phyloP scores from a whole-genome alignment of 1,140 invertebrate genomes.

The Melipona quadrifasciata region DNA sequence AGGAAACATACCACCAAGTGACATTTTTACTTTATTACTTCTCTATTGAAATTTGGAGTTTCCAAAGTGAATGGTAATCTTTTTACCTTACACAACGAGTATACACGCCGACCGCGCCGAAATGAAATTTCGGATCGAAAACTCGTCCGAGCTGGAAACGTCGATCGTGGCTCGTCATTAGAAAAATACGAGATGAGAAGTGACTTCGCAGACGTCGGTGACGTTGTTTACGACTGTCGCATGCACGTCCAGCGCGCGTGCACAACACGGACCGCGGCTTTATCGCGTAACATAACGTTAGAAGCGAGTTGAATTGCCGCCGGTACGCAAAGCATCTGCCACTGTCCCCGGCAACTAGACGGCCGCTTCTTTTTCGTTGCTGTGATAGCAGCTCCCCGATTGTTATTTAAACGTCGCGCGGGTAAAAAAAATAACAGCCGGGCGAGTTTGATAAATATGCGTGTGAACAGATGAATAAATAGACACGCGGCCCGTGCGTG shows the following conservation, averaged over 20 bases:
- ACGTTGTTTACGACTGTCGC: slow-evolving; percentile 54
- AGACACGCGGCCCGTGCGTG: neutral
- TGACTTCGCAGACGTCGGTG: neutral
- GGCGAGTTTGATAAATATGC: slow-evolving; percentile 32
- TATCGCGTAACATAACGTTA: slow-evolving; percentile 61
- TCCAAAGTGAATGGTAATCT: too few relatives aligned
- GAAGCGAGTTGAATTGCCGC: slow-evolving; percentile 53
- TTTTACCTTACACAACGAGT: too few relatives aligned
- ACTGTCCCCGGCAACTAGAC: too few relatives aligned
- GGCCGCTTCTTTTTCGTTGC: too few relatives aligned
- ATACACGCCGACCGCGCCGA: too few relatives aligned
- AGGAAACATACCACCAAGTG: too few relatives aligned
- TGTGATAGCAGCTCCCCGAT: neutral
- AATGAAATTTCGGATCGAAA: too few relatives aligned
- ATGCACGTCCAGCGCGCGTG: slow-evolving; percentile 46
- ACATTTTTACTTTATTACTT: too few relatives aligned
- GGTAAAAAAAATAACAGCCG: slow-evolving; percentile 36
- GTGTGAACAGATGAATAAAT: slow-evolving; percentile 24
- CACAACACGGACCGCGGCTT: slow-evolving; percentile 41
- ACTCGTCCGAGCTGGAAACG: too few relatives aligned
- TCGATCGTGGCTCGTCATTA: neutral
- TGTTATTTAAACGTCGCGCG: slow-evolving; percentile 39
- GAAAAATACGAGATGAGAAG: slow-evolving; percentile 7
- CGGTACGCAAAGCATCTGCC: slow-evolving; percentile 57
- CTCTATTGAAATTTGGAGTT: too few relatives aligned